Conservation (phyloP, 1,140 invertebrate genomes). For the Drosophila mauritiana region DNA sequence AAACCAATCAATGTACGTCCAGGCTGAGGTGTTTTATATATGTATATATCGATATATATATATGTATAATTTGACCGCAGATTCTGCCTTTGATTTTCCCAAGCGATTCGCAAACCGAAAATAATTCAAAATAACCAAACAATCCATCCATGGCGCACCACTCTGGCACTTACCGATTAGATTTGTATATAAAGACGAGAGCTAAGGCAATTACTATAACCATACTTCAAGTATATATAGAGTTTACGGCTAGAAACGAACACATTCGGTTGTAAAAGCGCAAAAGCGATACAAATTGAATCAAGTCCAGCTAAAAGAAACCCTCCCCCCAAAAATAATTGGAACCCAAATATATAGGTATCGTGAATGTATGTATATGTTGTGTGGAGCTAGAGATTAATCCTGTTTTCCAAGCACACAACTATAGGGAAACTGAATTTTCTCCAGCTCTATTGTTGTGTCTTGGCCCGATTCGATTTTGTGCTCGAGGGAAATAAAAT, state of each 20-base stretch:
- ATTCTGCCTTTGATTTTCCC: conserved; percentile 14
- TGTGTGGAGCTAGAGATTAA: not conserved
- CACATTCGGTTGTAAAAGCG: conserved; percentile 45
- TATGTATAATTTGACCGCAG: conserved; percentile 1
- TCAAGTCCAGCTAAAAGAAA: conserved; percentile 30
- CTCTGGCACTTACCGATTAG: conserved; percentile 37
- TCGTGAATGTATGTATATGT: conserved; percentile 11
- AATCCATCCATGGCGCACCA: conserved; percentile 44
- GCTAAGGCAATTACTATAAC: conserved; percentile 36
- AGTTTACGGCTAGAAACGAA: conserved; percentile 16
- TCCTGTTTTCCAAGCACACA: no score
- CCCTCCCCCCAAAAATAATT: conserved; percentile 22
- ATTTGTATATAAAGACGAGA: conserved; percentile 38
- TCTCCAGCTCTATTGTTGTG: conserved; percentile 16
- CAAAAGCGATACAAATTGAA: conserved; percentile 18
- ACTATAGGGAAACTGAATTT: not conserved
- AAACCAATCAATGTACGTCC: conserved; percentile 24
- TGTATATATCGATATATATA: conserved; percentile 1
- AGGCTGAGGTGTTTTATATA: conserved; percentile 8
- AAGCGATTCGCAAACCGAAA: conserved; percentile 5
- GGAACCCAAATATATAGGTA: conserved; percentile 13
- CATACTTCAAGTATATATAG: conserved; percentile 47
- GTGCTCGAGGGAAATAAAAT: not conserved
- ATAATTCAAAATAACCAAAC: conserved; percentile 7
- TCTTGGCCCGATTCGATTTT: conserved; percentile 22